These are phyloP conservation scores for Calephelis nemesis DNA, from an alignment of 1,140 invertebrate species.

Conservation along the genomic window DNA sequence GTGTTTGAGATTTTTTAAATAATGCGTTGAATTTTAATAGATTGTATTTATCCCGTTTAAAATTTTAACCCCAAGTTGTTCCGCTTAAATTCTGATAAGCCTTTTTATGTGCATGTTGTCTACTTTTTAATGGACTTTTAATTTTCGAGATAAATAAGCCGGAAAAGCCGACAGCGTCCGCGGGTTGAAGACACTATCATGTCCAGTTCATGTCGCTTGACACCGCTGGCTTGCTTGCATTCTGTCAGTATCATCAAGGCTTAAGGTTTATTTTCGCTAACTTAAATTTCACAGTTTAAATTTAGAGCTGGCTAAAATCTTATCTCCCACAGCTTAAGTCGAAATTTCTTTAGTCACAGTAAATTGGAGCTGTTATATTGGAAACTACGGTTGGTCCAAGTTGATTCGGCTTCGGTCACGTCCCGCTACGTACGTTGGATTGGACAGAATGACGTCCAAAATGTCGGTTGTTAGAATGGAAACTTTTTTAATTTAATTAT, in stretches of 20 bases:
- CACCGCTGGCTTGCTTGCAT: too few relatives aligned
- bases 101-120: too few relatives aligned
- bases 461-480: slow-evolving; percentile 1
- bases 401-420: slow-evolving; percentile 45
- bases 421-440: slow-evolving; percentile 38
- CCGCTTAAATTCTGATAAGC: too few relatives aligned
- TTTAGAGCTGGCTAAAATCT: slow-evolving; percentile 14
- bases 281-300: background rate
- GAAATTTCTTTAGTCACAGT: slow-evolving; percentile 24
- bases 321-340: slow-evolving; percentile 27
- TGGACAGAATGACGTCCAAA: slow-evolving; percentile 37
- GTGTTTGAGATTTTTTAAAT: too few relatives aligned
- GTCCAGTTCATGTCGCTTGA: too few relatives aligned
- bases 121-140: too few relatives aligned
- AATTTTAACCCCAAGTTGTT: too few relatives aligned
- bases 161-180: too few relatives aligned
- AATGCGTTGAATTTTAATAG: too few relatives aligned
- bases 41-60: too few relatives aligned
- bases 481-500: background rate
- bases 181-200: too few relatives aligned
- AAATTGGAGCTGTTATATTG: slow-evolving; percentile 15
- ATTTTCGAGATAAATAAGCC: too few relatives aligned
- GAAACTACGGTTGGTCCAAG: slow-evolving; percentile 28
- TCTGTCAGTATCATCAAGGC: background rate
- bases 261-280: slow-evolving; percentile 6